These are phyloP conservation scores for Eledona agricola DNA, from an alignment of 2,888 invertebrate genomes.

Conservation along the genomic window DNA sequence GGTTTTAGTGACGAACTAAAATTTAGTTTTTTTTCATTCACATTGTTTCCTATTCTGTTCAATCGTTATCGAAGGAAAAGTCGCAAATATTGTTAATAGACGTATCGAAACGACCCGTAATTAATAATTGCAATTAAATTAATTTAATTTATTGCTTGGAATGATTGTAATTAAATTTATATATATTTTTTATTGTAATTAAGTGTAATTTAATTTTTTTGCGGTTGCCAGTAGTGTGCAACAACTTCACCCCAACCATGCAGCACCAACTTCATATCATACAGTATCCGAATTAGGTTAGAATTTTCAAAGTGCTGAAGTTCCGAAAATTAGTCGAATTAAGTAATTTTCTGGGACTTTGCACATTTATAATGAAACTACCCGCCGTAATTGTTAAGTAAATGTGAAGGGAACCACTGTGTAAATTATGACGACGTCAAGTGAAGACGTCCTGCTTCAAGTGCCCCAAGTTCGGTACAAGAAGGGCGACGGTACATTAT, in stretches of 20 bases:
- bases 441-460: constrained; percentile 94
- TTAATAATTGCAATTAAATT: too few relatives aligned
- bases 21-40: too few relatives aligned
- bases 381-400: constrained; percentile 5
- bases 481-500: constrained; percentile 94
- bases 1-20: constrained; percentile 14
- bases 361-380: constrained; percentile 6
- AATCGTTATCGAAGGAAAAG: too few relatives aligned
- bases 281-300: constrained; percentile 27
- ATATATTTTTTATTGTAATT: too few relatives aligned
- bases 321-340: too few relatives aligned
- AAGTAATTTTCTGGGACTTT: too few relatives aligned
- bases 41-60: too few relatives aligned
- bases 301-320: constrained; percentile 20
- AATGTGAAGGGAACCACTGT: not conserved
- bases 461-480: constrained; percentile 92
- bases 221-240: constrained; percentile 1
- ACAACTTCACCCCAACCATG: constrained; percentile 26
- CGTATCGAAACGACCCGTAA: too few relatives aligned
- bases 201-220: not conserved
- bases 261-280: too few relatives aligned
- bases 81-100: too few relatives aligned
- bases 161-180: too few relatives aligned
- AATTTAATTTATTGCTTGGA: too few relatives aligned
- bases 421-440: constrained; percentile 79